Evolutionary conservation across 2,797 vertebrate genomes (phyloP).

Genomic region (Channallabes apus): DNA sequence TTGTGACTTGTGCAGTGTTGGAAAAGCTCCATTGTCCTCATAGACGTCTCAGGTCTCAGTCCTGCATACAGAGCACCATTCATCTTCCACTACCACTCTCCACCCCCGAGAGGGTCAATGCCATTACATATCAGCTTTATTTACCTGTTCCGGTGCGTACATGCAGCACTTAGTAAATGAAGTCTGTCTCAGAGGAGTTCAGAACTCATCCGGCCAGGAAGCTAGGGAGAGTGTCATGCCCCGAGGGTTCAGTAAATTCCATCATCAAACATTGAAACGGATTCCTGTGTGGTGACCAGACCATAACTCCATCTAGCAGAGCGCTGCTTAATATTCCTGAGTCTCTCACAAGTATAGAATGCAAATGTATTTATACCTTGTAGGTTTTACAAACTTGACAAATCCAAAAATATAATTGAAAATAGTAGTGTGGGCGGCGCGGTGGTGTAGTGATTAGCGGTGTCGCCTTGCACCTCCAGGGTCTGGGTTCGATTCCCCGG

Average conservation of each 20-base stretch:
- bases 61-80: slow-evolving; percentile 21
- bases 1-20: slow-evolving; percentile 20
- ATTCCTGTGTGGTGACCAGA: slow-evolving; percentile 50
- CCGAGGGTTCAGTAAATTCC: slow-evolving; percentile 51
- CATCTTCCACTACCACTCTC: slow-evolving; percentile 18
- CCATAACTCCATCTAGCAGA: slow-evolving; percentile 32
- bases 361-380: not conserved
- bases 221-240: slow-evolving; percentile 34
- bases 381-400: not conserved
- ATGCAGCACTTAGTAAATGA: slow-evolving; percentile 54
- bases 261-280: slow-evolving; percentile 59
- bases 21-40: slow-evolving; percentile 15
- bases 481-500: no score
- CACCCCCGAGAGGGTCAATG: not conserved
- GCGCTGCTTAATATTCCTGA: slow-evolving; percentile 18
- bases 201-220: slow-evolving; percentile 41
- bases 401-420: not conserved
- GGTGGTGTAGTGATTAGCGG: no score
- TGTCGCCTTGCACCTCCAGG: no score
- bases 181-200: slow-evolving; percentile 29
- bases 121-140: slow-evolving; percentile 41
- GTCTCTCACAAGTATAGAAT: slow-evolving; percentile 12
- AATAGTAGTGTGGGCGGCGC: no score
- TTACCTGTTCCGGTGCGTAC: slow-evolving; percentile 47
- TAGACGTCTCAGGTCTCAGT: slow-evolving; percentile 4